Evolutionary conservation across 2,113 vertebrate genomes (phyloP).

Genomic region (Corydoras sp.): DNA sequence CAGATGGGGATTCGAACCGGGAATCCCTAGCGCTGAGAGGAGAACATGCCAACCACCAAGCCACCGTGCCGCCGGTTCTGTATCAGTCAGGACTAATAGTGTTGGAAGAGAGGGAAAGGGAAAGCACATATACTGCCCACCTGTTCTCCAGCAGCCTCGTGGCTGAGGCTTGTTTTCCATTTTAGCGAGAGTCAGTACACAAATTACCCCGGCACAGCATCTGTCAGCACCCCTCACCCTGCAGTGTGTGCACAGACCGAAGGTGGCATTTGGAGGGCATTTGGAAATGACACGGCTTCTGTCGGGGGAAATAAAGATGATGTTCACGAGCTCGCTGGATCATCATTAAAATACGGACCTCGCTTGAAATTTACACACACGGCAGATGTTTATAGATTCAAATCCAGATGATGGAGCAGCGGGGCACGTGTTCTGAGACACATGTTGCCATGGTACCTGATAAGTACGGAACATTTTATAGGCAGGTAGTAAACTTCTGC

Average conservation of each 20-base stretch:
- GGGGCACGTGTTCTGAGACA: neutral
- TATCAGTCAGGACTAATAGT: conserved; percentile 31
- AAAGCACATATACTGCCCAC: conserved; percentile 22
- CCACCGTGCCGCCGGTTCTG: conserved; percentile 17
- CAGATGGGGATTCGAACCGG: too few species aligned
- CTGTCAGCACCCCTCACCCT: conserved; percentile 8
- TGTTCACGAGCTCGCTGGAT: conserved; percentile 2
- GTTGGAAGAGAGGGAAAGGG: conserved; percentile 22
- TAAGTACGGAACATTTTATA: neutral
- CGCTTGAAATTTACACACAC: neutral
- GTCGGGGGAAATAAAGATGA: conserved; percentile 9
- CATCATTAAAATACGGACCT: neutral
- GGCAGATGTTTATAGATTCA: neutral
- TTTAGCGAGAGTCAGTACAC: conserved; percentile 34
- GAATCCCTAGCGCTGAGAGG: neutral
- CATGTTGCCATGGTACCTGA: neutral
- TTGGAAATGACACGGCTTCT: conserved; percentile 12
- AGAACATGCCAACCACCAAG: too few species aligned
- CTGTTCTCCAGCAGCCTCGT: conserved; percentile 27
- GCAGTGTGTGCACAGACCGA: neutral
- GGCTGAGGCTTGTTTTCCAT: conserved; percentile 37
- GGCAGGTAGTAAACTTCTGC: neutral
- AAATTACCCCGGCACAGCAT: conserved; percentile 38
- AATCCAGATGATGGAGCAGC: neutral
- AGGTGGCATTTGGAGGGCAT: conserved; percentile 16